These are phyloP conservation scores for Cepaea nemoralis DNA, from an alignment of 1,140 invertebrate genomes.

Conservation along the genomic window DNA sequence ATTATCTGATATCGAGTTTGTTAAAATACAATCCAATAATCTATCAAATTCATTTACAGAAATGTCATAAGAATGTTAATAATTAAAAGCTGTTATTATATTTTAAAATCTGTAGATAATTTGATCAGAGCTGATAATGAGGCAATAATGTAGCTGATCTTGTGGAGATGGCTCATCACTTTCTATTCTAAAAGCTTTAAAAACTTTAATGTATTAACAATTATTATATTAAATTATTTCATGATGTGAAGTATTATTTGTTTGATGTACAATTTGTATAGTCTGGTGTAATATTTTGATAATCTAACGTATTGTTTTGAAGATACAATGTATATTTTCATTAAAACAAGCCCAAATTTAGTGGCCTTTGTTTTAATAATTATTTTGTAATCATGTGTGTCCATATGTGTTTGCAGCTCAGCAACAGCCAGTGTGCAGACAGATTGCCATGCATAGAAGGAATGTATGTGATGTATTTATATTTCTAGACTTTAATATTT, in stretches of 20 bases:
- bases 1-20: too few relatives aligned
- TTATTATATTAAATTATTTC: too few relatives aligned
- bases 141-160: background rate
- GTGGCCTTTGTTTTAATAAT: slow-evolving; percentile 6
- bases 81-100: too few relatives aligned
- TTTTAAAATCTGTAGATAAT: too few relatives aligned
- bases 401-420: background rate
- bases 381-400: background rate
- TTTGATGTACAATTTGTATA: background rate
- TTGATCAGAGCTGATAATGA: background rate
- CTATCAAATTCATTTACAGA: too few relatives aligned
- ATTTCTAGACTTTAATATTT: background rate
- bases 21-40: too few relatives aligned
- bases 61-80: too few relatives aligned
- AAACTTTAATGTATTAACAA: background rate
- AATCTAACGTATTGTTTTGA: background rate
- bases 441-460: background rate
- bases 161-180: background rate
- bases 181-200: background rate
- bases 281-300: background rate
- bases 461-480: background rate
- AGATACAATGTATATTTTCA: background rate
- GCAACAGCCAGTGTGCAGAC: background rate
- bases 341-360: slow-evolving; percentile 8
- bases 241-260: slow-evolving; percentile 1